Conservation (phyloP, 2,113 vertebrate genomes). For the Halichoerus grypus region DNA sequence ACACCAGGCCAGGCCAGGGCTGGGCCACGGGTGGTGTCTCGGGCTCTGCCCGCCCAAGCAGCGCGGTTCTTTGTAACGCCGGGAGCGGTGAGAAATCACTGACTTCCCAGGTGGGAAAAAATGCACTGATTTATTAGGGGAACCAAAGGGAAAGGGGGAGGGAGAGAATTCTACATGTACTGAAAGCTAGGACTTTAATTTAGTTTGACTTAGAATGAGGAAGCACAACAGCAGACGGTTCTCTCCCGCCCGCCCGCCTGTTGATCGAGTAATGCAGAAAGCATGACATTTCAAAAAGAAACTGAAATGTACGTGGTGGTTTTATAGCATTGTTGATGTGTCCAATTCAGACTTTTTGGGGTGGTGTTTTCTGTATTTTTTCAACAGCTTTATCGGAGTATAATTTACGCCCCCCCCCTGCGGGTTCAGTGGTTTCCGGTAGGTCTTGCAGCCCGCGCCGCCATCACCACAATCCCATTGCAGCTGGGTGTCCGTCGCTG, state of each 20-base stretch:
- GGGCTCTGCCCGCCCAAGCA: background rate
- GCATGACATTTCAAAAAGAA: background rate
- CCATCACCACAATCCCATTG: background rate
- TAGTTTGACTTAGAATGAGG: background rate
- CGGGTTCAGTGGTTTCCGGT: too few relatives aligned
- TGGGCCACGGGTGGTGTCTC: too few relatives aligned
- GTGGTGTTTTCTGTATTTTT: too few relatives aligned
- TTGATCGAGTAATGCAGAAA: background rate
- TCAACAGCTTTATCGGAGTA: background rate
- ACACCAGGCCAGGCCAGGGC: too few relatives aligned
- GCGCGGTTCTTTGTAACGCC: background rate
- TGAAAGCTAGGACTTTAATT: background rate
- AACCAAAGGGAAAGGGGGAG: background rate
- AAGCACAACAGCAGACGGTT: too few relatives aligned
- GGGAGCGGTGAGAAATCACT: background rate
- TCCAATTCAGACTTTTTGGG: background rate
- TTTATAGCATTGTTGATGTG: too few relatives aligned
- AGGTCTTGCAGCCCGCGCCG: background rate
- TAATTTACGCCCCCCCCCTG: background rate
- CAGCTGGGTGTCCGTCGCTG: background rate
- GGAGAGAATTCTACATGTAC: background rate
- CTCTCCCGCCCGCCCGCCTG: fast-evolving
- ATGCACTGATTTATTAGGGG: background rate
- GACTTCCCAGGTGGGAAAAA: background rate
- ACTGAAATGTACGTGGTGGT: background rate